These are phyloP conservation scores for Marmota monax DNA, from an alignment of 2,113 vertebrate genomes.

Conservation along the genomic window DNA sequence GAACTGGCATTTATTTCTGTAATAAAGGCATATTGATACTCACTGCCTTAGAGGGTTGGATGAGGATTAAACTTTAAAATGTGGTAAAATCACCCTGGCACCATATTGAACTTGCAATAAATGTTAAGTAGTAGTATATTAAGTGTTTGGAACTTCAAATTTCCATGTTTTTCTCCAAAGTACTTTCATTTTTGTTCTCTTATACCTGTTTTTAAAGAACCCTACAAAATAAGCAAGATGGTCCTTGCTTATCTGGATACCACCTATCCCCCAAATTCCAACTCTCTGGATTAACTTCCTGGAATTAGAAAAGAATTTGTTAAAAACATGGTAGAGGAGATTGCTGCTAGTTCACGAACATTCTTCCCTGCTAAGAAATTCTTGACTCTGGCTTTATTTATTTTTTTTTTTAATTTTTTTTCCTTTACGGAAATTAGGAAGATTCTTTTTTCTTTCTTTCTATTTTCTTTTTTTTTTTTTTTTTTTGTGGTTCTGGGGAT, in stretches of 20 bases:
- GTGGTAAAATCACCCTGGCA: too few species aligned
- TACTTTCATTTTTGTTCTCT: neutral
- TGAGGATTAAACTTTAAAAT: neutral
- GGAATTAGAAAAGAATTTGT: neutral
- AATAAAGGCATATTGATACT: too few species aligned
- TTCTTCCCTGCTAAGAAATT: neutral
- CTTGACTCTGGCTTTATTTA: neutral
- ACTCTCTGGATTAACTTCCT: neutral
- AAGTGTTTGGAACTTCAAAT: neutral
- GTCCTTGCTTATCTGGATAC: neutral
- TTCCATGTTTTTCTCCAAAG: neutral
- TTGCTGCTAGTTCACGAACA: neutral
- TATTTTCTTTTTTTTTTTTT: too few species aligned
- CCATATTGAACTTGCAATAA: neutral
- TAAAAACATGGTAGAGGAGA: neutral
- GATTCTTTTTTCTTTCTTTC: too few species aligned
- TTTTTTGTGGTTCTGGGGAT: too few species aligned
- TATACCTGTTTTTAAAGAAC: neutral
- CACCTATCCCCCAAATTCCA: neutral
- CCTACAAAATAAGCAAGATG: neutral
- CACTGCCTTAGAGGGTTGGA: neutral
- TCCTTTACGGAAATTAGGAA: too few species aligned
- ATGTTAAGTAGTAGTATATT: neutral
- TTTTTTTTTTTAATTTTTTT: too few species aligned
- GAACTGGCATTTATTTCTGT: neutral